Conservation (phyloP, 2,113 vertebrate genomes). For the Petrocephalus microphthalmus region DNA sequence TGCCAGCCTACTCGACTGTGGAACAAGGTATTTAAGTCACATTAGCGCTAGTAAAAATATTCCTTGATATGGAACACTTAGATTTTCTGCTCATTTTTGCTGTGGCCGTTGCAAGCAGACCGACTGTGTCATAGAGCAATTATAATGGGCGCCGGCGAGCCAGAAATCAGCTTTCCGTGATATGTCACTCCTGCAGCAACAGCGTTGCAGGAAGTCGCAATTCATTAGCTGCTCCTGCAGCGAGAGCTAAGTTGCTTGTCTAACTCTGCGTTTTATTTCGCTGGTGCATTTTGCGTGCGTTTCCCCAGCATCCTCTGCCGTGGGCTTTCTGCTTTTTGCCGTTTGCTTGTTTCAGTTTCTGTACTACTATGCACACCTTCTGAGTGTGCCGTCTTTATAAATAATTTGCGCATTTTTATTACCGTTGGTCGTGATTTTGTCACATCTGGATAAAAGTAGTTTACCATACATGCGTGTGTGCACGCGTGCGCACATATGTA, state of each 20-base stretch:
- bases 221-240: constrained; percentile 19
- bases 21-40: constrained; percentile 99
- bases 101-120: constrained; percentile 73
- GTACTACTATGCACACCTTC: background rate
- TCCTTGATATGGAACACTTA: constrained; percentile 96
- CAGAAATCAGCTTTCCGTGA: constrained; percentile 37
- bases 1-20: constrained; percentile 99
- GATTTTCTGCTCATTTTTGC: constrained; percentile 97
- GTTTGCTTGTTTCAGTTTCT: background rate
- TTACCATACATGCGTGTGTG: background rate
- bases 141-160: constrained; percentile 30
- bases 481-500: background rate
- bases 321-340: background rate
- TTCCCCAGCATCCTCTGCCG: background rate
- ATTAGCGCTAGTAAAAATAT: constrained; percentile 98
- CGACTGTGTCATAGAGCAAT: constrained; percentile 36
- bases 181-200: background rate
- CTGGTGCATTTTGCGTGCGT: background rate
- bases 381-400: background rate
- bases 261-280: background rate
- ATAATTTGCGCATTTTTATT: background rate
- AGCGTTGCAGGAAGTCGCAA: constrained; percentile 19
- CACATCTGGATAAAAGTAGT: background rate
- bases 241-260: constrained; percentile 19
- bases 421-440: background rate